Evolutionary conservation across 2,888 invertebrate genomes (phyloP).

Genomic region (Auanema freiburgensis): DNA sequence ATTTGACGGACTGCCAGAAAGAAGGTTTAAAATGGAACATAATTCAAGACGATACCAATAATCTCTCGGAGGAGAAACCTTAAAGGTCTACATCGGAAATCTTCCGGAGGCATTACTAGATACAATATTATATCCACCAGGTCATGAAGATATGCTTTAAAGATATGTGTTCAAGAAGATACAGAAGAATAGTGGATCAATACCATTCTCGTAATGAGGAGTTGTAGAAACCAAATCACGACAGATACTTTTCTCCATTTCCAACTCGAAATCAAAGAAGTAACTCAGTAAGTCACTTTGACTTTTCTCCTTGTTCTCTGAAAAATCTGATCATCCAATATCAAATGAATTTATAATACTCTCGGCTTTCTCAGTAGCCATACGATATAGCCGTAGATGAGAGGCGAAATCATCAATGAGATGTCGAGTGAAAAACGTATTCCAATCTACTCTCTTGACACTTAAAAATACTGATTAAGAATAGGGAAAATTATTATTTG

Average conservation of each 20-base stretch:
- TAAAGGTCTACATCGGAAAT: conserved; percentile 81
- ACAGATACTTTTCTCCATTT: conserved; percentile 81
- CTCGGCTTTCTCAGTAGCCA: conserved; percentile 71
- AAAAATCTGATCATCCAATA: neutral
- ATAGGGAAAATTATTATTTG: neutral
- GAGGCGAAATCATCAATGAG: conserved; percentile 87
- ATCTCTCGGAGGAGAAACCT: conserved; percentile 73
- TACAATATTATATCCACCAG: conserved; percentile 81
- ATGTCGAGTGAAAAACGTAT: conserved; percentile 81
- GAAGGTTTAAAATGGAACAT: neutral
- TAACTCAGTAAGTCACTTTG: conserved; percentile 72
- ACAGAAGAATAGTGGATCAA: neutral
- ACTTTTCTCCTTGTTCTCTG: conserved; percentile 20
- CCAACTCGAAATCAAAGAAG: conserved; percentile 86
- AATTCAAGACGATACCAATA: conserved; percentile 27
- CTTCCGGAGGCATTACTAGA: conserved; percentile 80
- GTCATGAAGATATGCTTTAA: conserved; percentile 78
- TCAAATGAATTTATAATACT: neutral
- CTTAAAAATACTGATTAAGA: conserved; percentile 31
- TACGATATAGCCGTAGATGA: conserved; percentile 82
- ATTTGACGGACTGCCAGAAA: conserved; percentile 67
- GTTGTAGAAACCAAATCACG: conserved; percentile 80
- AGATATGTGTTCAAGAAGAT: conserved; percentile 11
- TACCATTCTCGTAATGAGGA: conserved; percentile 69
- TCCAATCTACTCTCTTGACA: conserved; percentile 78